Evolutionary conservation across 2,888 invertebrate species (phyloP).

Genomic region (Thyatira batis): DNA sequence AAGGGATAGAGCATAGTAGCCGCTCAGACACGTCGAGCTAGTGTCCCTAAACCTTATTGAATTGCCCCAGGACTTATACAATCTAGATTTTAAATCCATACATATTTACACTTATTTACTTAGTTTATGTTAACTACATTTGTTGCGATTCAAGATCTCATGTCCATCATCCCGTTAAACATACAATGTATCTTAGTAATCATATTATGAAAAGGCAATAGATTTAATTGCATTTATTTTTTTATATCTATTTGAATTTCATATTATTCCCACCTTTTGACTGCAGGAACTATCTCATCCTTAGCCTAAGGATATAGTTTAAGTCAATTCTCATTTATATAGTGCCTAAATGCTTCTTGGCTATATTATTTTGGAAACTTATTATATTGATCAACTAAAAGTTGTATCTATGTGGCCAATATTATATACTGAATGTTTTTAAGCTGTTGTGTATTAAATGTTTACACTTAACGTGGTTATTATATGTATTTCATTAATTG

Average conservation of each 20-base stretch:
- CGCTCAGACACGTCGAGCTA: too few species aligned
- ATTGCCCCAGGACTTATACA: too few species aligned
- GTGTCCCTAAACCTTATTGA: too few species aligned
- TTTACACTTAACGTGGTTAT: neutral
- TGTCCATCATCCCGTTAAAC: too few species aligned
- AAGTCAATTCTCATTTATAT: slow-evolving; percentile 1
- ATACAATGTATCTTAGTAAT: neutral
- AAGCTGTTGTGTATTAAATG: neutral
- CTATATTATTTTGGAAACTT: neutral
- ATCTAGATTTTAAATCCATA: too few species aligned
- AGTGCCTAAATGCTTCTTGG: slow-evolving; percentile 6
- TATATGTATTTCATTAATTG: neutral
- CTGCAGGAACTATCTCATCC: neutral
- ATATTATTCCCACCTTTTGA: slow-evolving; percentile 2
- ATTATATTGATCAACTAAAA: neutral
- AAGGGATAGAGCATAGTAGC: too few species aligned
- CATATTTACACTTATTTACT: too few species aligned
- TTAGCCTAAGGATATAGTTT: slow-evolving; percentile 1
- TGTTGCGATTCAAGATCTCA: too few species aligned
- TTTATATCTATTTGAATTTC: neutral
- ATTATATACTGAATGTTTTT: slow-evolving; percentile 1
- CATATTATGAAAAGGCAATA: slow-evolving; percentile 1
- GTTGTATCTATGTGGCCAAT: slow-evolving; percentile 3
- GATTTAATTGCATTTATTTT: slow-evolving; percentile 1
- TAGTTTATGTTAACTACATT: too few species aligned